Evolutionary conservation across 2,888 invertebrate species (phyloP).

Genomic region (Pandemis corylana): DNA sequence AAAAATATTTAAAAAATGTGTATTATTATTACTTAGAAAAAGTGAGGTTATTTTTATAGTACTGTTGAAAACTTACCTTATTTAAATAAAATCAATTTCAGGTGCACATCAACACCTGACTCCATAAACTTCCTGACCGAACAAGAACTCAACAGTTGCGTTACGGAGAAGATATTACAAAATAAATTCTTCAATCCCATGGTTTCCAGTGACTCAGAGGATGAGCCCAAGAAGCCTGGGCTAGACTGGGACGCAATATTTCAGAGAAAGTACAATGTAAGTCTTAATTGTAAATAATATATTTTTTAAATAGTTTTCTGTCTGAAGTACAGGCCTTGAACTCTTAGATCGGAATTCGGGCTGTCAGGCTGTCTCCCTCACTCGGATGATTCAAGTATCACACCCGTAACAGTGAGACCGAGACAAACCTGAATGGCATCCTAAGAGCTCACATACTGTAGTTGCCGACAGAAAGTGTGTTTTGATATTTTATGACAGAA

Average conservation of each 20-base stretch:
- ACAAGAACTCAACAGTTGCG: conserved; percentile 63
- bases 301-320: not conserved
- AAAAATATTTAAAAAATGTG: too few species aligned
- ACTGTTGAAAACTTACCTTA: not conserved
- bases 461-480: too few species aligned
- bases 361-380: too few species aligned
- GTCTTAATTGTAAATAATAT: conserved; percentile 1
- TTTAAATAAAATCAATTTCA: conserved; percentile 45
- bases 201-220: conserved; percentile 63
- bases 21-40: too few species aligned
- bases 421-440: too few species aligned
- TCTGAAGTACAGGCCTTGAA: too few species aligned
- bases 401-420: too few species aligned
- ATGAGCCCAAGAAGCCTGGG: conserved; percentile 50
- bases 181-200: conserved; percentile 68
- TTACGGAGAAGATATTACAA: conserved; percentile 65
- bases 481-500: too few species aligned
- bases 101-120: conserved; percentile 57
- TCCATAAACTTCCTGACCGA: conserved; percentile 58
- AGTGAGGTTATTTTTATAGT: too few species aligned
- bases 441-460: too few species aligned
- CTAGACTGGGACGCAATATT: conserved; percentile 69
- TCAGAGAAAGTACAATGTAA: conserved; percentile 52
- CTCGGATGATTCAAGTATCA: too few species aligned
- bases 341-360: too few species aligned